Evolutionary conservation across 2,113 vertebrate species (phyloP), one percentile per base, ranked within the genome.

Genomic region (Mesocricetus auratus): DNA sequence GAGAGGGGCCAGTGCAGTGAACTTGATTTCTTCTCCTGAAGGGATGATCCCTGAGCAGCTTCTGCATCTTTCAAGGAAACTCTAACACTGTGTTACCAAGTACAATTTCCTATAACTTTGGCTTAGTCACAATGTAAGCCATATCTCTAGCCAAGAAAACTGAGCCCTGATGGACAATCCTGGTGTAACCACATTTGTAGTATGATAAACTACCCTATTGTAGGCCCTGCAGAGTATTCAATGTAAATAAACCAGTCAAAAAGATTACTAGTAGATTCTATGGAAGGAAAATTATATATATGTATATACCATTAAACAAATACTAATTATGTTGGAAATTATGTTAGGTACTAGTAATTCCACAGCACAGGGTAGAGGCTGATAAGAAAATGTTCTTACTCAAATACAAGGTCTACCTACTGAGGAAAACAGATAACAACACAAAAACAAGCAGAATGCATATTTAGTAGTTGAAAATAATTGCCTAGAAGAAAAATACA

Each of bases 271-370:
- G 12, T 24, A 60, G 50, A 24, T 12, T 91, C 5, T 53, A 5
- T n/a, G 24, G 83, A 62, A 31, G 29, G 82, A 94, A 92, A 96
- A 17, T 3, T 60, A 82, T 9, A 87, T 47, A 73, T 92, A 24
- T 56, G 33, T 66, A 68, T 15, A 33, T 33, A 68, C 86, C 4
- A 88, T 74, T 95, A 56, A 83, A 58, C 19, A 89, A 86, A 90
- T 42, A 81, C 66, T 95, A 50, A 62, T 36, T 92, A 13, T 86
- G 10, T 60, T 15, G 64, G 7, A 16, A 89, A 94, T 82, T 97
- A 50, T 83, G 78, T 69, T 83, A 62, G 39, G 22, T 73, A 69
- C n/a, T 90, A 62, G n/a, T 31, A 88, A 88, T 56, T 87, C 15
- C 77, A 42, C 33, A 94, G 10, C n/a, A 93, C 3, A 36, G 29